phyloP scores from a whole-genome alignment of 2,888 invertebrate species.

The Odontomyia ornata region DNA sequence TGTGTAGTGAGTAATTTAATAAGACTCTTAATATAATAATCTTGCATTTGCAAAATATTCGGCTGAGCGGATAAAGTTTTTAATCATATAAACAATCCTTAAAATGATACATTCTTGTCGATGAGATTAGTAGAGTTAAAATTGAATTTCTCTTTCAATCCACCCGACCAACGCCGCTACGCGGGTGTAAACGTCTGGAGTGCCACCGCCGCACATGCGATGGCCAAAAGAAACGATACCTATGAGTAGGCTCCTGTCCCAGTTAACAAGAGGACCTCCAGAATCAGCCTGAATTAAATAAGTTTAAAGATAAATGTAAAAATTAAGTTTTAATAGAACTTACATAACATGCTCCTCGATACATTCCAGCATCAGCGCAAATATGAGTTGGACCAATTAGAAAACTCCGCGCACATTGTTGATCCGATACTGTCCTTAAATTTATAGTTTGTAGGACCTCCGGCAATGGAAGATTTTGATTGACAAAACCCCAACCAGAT shows the following conservation, averaged over 20 bases:
- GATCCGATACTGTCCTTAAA: conserved; percentile 59
- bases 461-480: conserved; percentile 52
- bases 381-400: conserved; percentile 59
- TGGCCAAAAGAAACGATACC: conserved; percentile 61
- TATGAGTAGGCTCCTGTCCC: conserved; percentile 54
- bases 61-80: too few species aligned
- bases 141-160: conserved; percentile 53
- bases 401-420: conserved; percentile 57
- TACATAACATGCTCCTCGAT: conserved; percentile 59
- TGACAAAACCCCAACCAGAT: conserved; percentile 58
- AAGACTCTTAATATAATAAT: too few species aligned
- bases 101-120: too few species aligned
- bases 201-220: conserved; percentile 49
- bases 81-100: too few species aligned
- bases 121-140: neutral
- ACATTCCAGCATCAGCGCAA: conserved; percentile 56
- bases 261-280: conserved; percentile 61
- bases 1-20: too few species aligned
- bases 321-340: conserved; percentile 46
- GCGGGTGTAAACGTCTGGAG: conserved; percentile 61
- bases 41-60: too few species aligned
- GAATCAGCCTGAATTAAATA: conserved; percentile 59
- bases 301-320: neutral
- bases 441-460: conserved; percentile 57
- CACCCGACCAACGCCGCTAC: conserved; percentile 59